A percentile compares a stretch with the other conserved stretches of the same genome.
These are phyloP conservation scores for Cranoglanis bouderius DNA, from an alignment of 2,113 vertebrate genomes.

Conservation along the genomic window DNA sequence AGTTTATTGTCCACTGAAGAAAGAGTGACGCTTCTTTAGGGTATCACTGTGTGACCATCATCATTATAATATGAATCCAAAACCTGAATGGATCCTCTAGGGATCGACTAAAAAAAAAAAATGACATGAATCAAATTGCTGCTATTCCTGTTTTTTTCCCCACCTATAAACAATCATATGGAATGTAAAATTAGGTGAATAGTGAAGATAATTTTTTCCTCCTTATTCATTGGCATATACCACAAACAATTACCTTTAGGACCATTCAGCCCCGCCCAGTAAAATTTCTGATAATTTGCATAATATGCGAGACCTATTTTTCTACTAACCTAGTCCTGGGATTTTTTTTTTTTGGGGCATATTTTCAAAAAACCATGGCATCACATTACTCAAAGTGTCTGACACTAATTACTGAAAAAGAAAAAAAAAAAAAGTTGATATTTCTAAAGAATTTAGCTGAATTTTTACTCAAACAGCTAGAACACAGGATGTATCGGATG, in stretches of 20 bases:
- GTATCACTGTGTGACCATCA: neutral
- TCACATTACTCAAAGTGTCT: neutral
- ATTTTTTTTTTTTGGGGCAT: neutral
- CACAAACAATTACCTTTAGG: neutral
- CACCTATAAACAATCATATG: neutral
- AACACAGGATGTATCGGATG: neutral
- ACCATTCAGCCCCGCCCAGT: neutral
- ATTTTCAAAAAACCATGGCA: too few relatives aligned
- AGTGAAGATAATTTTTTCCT: neutral
- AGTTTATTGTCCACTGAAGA: neutral
- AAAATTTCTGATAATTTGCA: neutral
- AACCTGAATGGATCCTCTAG: neutral
- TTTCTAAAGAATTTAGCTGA: neutral
- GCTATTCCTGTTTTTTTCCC: neutral
- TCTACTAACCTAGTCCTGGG: neutral
- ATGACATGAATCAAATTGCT: neutral
- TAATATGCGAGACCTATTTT: neutral
- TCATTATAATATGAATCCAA: neutral
- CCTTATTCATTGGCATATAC: neutral
- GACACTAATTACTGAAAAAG: neutral
- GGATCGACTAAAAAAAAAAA: neutral
- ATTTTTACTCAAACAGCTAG: neutral
- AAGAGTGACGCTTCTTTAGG: neutral
- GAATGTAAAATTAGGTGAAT: neutral
- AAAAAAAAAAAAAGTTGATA: neutral